Evolutionary conservation across 2,797 vertebrate species (phyloP), one percentile per base, ranked within the genome.

Genomic region (Poecile montanus): DNA sequence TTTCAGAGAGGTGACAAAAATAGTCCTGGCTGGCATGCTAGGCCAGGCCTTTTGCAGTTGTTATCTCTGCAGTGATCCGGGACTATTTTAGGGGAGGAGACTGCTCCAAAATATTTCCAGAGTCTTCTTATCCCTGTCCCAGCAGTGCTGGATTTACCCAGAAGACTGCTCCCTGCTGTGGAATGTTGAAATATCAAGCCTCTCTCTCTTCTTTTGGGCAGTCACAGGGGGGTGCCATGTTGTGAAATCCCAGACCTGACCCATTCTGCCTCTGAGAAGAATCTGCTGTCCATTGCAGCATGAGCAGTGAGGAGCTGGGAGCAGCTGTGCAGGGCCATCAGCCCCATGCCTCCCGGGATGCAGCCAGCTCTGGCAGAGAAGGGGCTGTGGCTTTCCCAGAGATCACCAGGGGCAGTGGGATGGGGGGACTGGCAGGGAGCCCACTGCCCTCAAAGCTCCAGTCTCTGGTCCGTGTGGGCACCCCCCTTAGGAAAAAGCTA

Each of bases 1-100:
- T 92, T 95, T 94, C 93, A 89, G 85, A 72, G 56, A 2, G 13
- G 20, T 45, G 47, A 93, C 92, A 80, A 87, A 97, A 97, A 97
- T 97, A 97, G 92, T 42, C 26, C 45, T 48, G 63, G 27, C 68
- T 90, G 89, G 84, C 81, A 87, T 91, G 88, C 83, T 72, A 32
- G 48, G 78, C 80, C 4, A 20, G 42, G 72, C 81, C 78, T 90
- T 75, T 79, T 77, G 86, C 57, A 27, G 82, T 72, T 2, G 0
- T 54, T 91, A 65, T 96, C 93, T 88, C 67, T 63, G 27, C 47
- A 71, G 89, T 11, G 47, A 45, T 71, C n/a, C 40, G 11, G 81
- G n/a, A 40, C 57, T 85, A 60, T 86, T 81, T 84, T 61, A 85
- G 61, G 73, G 62, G n/a, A 87, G 36, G 61, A 8, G 19, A 21